These are phyloP conservation scores for Drosophila arizonae DNA, from an alignment of 1,140 invertebrate species.

Conservation along the genomic window DNA sequence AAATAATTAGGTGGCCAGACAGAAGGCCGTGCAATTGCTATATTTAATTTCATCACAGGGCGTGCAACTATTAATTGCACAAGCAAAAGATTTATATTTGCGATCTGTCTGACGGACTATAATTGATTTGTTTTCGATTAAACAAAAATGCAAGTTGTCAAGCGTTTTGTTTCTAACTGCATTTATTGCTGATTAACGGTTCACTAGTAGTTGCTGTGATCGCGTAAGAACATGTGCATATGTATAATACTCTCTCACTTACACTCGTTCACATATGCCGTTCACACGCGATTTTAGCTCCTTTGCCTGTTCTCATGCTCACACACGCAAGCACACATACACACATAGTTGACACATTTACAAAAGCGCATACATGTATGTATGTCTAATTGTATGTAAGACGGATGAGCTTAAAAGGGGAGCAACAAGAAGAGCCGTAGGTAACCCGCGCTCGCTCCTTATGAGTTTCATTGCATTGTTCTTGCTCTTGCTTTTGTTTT, in stretches of 20 bases:
- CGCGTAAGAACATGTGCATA: not conserved
- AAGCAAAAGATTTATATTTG: slow-evolving; percentile 40
- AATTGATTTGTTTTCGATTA: slow-evolving; percentile 64
- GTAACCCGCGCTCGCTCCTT: slow-evolving; percentile 19
- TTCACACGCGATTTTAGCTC: slow-evolving; percentile 60
- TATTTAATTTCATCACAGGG: slow-evolving; percentile 65
- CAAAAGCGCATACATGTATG: slow-evolving; percentile 9
- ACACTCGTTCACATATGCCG: slow-evolving; percentile 42
- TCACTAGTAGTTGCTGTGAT: slow-evolving; percentile 36
- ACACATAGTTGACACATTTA: slow-evolving; percentile 40
- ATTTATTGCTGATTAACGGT: slow-evolving; percentile 64
- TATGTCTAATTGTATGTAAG: slow-evolving; percentile 15
- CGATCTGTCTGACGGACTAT: slow-evolving; percentile 15
- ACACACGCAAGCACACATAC: slow-evolving; percentile 18
- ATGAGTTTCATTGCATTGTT: slow-evolving; percentile 38
- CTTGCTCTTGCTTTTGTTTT: slow-evolving; percentile 43
- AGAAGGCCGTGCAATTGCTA: slow-evolving; percentile 50
- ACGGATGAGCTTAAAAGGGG: slow-evolving; percentile 41
- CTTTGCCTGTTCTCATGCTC: slow-evolving; percentile 53
- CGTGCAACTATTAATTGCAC: slow-evolving; percentile 17
- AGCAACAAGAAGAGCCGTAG: slow-evolving; percentile 43
- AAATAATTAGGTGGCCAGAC: slow-evolving; percentile 20
- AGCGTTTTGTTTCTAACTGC: slow-evolving; percentile 62
- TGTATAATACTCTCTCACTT: slow-evolving; percentile 22
- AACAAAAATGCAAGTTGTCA: slow-evolving; percentile 40